These are phyloP conservation scores for Ceyx cyanopectus DNA, from an alignment of 2,113 vertebrate species.

Conservation along the genomic window DNA sequence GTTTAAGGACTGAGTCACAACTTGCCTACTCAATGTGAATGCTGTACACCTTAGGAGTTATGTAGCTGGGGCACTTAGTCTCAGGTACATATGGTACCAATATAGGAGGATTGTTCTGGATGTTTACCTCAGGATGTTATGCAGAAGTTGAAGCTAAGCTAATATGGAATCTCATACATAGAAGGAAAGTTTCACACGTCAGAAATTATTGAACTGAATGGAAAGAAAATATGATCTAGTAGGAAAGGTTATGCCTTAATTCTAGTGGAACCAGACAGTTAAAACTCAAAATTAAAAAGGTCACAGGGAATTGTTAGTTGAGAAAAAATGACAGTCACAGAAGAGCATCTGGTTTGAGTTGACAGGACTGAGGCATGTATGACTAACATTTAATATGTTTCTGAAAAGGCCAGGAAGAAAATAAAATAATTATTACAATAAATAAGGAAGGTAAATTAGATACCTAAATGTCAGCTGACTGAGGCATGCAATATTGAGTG, in stretches of 20 bases:
- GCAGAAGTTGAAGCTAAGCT: neutral
- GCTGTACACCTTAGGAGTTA: neutral
- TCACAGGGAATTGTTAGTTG: neutral
- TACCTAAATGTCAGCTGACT: neutral
- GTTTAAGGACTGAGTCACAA: neutral
- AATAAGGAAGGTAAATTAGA: neutral
- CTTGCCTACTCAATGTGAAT: neutral
- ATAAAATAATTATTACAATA: neutral
- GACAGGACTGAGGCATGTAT: neutral
- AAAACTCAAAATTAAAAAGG: neutral
- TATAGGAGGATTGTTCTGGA: neutral
- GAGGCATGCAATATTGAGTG: neutral
- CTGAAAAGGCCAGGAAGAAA: neutral
- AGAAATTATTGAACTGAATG: neutral
- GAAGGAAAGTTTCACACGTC: neutral
- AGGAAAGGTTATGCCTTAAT: neutral
- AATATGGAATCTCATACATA: neutral
- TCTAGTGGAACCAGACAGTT: neutral
- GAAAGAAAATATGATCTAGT: neutral
- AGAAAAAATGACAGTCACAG: neutral
- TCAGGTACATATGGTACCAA: fast-evolving
- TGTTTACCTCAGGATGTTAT: neutral
- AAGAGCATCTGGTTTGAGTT: neutral
- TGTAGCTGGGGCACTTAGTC: fast-evolving
- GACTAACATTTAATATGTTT: neutral